Conservation (phyloP, 92 coral and sea anemone genomes). For the Isaurus tuberculatus region DNA sequence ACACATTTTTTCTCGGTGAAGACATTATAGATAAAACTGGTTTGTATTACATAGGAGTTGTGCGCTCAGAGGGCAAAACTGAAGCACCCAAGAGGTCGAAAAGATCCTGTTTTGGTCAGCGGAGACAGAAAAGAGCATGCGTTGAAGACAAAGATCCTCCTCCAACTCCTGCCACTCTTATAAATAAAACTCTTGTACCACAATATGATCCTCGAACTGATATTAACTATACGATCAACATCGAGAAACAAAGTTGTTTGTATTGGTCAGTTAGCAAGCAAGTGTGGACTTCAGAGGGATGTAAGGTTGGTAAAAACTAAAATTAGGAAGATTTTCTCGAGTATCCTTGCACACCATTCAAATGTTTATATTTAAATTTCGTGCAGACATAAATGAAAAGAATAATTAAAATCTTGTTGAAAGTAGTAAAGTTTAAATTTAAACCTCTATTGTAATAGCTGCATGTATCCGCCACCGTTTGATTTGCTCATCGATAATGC, state of each 20-base stretch:
- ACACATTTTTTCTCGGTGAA: background rate
- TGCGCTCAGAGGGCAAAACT: background rate
- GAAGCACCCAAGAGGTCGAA: background rate
- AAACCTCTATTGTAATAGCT: too few relatives aligned
- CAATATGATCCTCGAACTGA: constrained; percentile 26
- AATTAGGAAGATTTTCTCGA: background rate
- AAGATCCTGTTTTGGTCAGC: constrained; percentile 25
- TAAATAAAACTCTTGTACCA: constrained; percentile 1
- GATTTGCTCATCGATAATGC: too few relatives aligned
- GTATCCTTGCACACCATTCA: too few relatives aligned
- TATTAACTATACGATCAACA: constrained; percentile 7
- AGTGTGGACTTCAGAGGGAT: constrained; percentile 23
- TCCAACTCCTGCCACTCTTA: background rate
- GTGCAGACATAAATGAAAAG: too few relatives aligned
- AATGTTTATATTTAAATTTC: too few relatives aligned
- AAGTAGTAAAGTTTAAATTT: too few relatives aligned
- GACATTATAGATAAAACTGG: background rate
- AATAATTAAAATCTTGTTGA: too few relatives aligned
- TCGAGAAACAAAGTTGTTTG: constrained; percentile 10
- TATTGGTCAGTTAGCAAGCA: constrained; percentile 23
- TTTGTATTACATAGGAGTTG: constrained; percentile 9
- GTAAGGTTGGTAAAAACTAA: background rate
- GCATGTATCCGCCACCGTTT: too few relatives aligned
- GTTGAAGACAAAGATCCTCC: constrained; percentile 40
- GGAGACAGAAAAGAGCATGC: constrained; percentile 37